Percentiles rank a stretch among this genome's conserved stretches.
These are phyloP conservation scores for Erpetoichthys calabaricus DNA, from an alignment of 2,797 vertebrate species.

Conservation along the genomic window DNA sequence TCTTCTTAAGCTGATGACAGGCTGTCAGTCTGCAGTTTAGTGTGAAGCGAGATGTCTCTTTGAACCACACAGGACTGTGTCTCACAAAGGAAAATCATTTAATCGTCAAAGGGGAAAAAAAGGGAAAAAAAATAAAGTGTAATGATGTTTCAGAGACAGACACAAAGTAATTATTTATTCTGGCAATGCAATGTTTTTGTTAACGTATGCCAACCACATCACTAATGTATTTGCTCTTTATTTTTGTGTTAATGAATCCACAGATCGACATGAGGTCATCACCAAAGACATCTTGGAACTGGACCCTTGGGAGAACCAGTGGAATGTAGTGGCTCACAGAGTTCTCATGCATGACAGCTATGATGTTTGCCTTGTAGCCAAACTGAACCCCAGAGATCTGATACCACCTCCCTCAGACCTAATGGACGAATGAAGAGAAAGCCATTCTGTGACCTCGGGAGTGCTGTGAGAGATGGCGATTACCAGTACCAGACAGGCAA, in stretches of 20 bases:
- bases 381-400: slow-evolving; percentile 82
- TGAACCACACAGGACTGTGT: no score
- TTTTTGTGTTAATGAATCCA: slow-evolving; percentile 19
- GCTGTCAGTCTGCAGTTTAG: no score
- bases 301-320: slow-evolving; percentile 80
- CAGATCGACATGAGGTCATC: slow-evolving; percentile 87
- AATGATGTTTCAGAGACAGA: slow-evolving; percentile 22
- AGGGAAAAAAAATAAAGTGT: slow-evolving; percentile 16
- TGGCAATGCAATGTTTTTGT: no score
- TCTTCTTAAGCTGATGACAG: no score
- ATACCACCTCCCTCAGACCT: slow-evolving; percentile 76
- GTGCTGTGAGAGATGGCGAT: not conserved
- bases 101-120: slow-evolving; percentile 18
- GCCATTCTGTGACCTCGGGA: not conserved
- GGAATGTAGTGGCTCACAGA: slow-evolving; percentile 66
- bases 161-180: slow-evolving; percentile 9
- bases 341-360: slow-evolving; percentile 93
- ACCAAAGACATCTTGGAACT: slow-evolving; percentile 87
- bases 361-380: slow-evolving; percentile 87
- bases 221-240: not conserved
- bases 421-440: slow-evolving; percentile 28
- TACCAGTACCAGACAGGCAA: no score
- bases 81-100: no score
- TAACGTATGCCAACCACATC: no score
- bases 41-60: no score